These are phyloP conservation scores for Lithosia quadra DNA, from an alignment of 2,888 invertebrate genomes.

Conservation along the genomic window DNA sequence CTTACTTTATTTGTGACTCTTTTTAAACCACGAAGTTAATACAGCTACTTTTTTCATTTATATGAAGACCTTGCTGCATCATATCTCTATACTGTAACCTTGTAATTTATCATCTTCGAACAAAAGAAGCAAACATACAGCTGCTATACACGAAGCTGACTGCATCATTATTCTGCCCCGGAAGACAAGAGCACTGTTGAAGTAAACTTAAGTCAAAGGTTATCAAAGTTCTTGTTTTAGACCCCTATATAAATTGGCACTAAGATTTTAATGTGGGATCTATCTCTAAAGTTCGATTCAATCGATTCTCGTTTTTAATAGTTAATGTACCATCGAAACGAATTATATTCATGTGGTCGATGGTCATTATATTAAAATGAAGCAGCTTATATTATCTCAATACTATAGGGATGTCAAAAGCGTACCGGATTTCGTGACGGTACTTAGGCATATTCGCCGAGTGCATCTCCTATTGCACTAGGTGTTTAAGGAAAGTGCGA, in stretches of 20 bases:
- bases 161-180: background rate
- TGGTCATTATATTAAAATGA: background rate
- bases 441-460: too few relatives aligned
- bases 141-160: background rate
- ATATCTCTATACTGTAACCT: background rate
- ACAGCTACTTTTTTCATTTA: background rate
- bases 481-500: too few relatives aligned
- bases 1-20: too few relatives aligned
- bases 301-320: background rate
- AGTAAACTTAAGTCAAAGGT: conserved; percentile 40
- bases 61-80: background rate
- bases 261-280: background rate
- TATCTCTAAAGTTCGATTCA: too few relatives aligned
- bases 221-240: conserved; percentile 45
- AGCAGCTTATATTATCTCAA: background rate
- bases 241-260: background rate
- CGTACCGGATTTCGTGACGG: background rate
- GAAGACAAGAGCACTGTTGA: conserved; percentile 27
- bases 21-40: background rate
- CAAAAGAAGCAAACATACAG: background rate
- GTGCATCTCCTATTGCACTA: too few relatives aligned
- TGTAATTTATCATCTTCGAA: background rate
- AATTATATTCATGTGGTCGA: background rate
- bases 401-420: background rate
- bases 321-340: background rate